A percentile compares a stretch with the other conserved stretches of the same genome.
phyloP scores from a whole-genome alignment of 2,797 vertebrate species.

The Neosilurus mollespiculum region DNA sequence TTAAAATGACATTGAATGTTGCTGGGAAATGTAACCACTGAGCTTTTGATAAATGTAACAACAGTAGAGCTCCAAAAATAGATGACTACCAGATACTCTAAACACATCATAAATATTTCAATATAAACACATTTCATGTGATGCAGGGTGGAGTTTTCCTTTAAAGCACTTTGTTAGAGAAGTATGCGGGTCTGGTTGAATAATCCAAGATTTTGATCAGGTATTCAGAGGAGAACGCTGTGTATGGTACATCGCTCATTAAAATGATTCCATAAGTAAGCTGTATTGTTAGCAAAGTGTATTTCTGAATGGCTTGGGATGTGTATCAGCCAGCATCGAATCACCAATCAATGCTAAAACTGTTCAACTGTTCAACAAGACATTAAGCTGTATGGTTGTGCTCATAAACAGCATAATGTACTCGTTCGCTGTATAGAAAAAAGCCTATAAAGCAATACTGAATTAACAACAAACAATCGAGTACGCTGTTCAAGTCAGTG shows the following conservation, averaged over 20 bases:
- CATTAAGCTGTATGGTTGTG: background rate
- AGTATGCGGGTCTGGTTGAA: background rate
- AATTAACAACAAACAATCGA: background rate
- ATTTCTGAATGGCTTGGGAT: background rate
- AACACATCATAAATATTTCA: background rate
- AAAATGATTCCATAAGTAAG: background rate
- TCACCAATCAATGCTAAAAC: background rate
- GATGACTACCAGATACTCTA: background rate
- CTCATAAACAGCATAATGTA: too few species aligned
- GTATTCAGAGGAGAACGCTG: background rate
- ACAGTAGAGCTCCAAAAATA: background rate
- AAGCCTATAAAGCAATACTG: conserved; percentile 36
- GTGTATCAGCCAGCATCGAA: background rate
- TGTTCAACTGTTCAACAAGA: background rate
- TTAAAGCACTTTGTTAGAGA: background rate
- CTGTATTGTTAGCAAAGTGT: background rate
- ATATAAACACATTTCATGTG: background rate
- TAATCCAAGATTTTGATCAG: background rate
- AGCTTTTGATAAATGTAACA: background rate
- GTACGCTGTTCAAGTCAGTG: background rate
- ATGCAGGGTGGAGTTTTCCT: background rate
- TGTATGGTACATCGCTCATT: too few species aligned
- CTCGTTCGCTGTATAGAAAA: too few species aligned
- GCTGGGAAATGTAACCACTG: background rate
- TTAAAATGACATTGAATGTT: background rate